Evolutionary conservation across 2,113 vertebrate species (phyloP).

Genomic region (western clawed frog (Xenopus tropicalis)): DNA sequence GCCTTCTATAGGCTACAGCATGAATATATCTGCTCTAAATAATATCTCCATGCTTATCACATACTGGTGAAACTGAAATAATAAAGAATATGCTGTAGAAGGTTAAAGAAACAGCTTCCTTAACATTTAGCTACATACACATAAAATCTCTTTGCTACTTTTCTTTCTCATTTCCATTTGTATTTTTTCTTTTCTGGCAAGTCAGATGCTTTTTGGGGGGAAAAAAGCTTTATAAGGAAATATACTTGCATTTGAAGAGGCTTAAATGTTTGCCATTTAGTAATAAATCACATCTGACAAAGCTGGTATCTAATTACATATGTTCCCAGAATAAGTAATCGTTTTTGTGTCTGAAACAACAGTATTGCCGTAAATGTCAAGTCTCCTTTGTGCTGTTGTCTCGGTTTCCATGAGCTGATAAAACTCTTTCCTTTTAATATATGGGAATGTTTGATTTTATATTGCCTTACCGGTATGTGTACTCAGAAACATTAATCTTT

Average conservation of each 20-base stretch:
- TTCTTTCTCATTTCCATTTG: too few relatives aligned
- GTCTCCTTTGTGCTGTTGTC: neutral
- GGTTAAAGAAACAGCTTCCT: too few relatives aligned
- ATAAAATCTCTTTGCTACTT: too few relatives aligned
- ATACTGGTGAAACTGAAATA: too few relatives aligned
- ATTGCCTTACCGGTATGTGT: conserved; percentile 82
- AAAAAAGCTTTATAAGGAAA: neutral
- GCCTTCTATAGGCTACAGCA: too few relatives aligned
- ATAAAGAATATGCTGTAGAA: too few relatives aligned
- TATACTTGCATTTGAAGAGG: neutral
- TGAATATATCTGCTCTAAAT: too few relatives aligned
- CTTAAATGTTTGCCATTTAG: neutral
- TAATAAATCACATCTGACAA: conserved; percentile 13
- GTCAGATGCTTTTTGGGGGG: neutral
- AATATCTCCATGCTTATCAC: too few relatives aligned
- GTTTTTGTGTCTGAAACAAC: neutral
- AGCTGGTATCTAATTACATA: conserved; percentile 27
- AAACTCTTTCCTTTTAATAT: neutral
- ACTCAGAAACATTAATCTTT: conserved; percentile 93
- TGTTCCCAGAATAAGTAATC: conserved; percentile 1
- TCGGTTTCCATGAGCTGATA: neutral
- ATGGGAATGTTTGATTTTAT: neutral
- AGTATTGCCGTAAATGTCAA: neutral
- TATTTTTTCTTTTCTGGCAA: neutral
- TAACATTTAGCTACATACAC: too few relatives aligned